Conservation (phyloP, 2,888 invertebrate species). For the Euclidia mi region DNA sequence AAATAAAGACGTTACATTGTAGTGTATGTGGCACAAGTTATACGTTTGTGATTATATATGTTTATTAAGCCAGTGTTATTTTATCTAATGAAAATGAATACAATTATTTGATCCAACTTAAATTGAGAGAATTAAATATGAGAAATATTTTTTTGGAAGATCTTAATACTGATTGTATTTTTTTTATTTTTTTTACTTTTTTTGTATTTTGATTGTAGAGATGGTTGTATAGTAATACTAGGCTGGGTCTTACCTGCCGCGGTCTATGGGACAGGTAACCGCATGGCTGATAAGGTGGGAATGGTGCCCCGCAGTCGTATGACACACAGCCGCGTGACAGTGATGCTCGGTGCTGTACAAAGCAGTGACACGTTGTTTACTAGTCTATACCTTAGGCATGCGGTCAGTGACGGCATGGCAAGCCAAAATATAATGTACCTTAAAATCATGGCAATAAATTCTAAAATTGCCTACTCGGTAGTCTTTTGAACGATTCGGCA, state of each 20-base stretch:
- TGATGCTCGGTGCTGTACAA: conserved; percentile 91
- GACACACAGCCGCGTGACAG: conserved; percentile 92
- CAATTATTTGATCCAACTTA: neutral
- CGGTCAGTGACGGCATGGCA: no score
- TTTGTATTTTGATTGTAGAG: no score
- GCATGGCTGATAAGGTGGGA: conserved; percentile 83
- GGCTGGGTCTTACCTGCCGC: conserved; percentile 76
- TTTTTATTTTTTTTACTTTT: no score
- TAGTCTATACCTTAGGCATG: conserved; percentile 20
- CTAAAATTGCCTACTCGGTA: no score
- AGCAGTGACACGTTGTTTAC: conserved; percentile 48
- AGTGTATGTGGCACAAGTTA: neutral
- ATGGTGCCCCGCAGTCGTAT: conserved; percentile 82
- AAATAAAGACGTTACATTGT: neutral
- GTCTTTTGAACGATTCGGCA: no score
- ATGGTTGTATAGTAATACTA: no score
- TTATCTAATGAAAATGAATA: neutral
- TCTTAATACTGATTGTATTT: neutral
- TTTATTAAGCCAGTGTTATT: neutral
- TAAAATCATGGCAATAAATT: no score
- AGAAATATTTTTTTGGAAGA: neutral
- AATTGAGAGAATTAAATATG: neutral
- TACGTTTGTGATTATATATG: neutral
- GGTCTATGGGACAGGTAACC: conserved; percentile 81
- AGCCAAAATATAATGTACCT: no score